These are phyloP conservation scores for Orthonychiurus folsomi DNA, from an alignment of 2,888 invertebrate genomes.

Conservation along the genomic window DNA sequence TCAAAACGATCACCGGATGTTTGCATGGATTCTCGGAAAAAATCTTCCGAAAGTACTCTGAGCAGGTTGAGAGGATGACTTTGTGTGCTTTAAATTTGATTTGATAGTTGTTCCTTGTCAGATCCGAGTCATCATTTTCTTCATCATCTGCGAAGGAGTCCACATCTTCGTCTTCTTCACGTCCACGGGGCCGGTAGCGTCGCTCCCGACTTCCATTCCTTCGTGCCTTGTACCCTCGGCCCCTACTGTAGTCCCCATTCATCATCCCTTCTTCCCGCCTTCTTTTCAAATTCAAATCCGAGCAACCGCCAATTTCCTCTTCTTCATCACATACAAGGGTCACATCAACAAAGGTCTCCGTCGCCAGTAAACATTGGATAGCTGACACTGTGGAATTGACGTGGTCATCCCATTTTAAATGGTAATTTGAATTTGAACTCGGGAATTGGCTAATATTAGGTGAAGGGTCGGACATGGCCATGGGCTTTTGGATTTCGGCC, in stretches of 20 bases:
- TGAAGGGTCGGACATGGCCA: background rate
- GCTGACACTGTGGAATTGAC: slow-evolving; percentile 77
- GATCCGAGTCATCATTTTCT: slow-evolving; percentile 4
- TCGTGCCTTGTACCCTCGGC: background rate
- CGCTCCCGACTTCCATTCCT: background rate
- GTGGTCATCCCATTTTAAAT: slow-evolving; percentile 89
- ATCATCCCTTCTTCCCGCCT: slow-evolving; percentile 4
- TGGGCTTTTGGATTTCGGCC: too few relatives aligned
- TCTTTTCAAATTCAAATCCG: background rate
- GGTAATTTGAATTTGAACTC: slow-evolving; percentile 49
- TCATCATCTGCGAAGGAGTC: slow-evolving; percentile 8
- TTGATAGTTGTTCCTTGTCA: background rate
- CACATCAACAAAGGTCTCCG: slow-evolving; percentile 79
- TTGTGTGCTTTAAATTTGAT: slow-evolving; percentile 60
- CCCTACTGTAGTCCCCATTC: background rate
- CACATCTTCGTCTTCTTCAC: background rate
- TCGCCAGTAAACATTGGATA: slow-evolving; percentile 78
- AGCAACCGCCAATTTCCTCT: slow-evolving; percentile 45
- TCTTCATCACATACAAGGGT: slow-evolving; percentile 73
- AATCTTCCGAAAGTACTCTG: slow-evolving; percentile 76
- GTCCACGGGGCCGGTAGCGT: background rate
- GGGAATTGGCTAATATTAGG: background rate
- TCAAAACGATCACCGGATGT: slow-evolving; percentile 83
- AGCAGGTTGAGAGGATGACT: slow-evolving; percentile 74
- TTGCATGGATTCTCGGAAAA: slow-evolving; percentile 87